Base-by-base conservation (phyloP, 1,140 invertebrate species). In the Pseudomyrmex flavicornis region DNA sequence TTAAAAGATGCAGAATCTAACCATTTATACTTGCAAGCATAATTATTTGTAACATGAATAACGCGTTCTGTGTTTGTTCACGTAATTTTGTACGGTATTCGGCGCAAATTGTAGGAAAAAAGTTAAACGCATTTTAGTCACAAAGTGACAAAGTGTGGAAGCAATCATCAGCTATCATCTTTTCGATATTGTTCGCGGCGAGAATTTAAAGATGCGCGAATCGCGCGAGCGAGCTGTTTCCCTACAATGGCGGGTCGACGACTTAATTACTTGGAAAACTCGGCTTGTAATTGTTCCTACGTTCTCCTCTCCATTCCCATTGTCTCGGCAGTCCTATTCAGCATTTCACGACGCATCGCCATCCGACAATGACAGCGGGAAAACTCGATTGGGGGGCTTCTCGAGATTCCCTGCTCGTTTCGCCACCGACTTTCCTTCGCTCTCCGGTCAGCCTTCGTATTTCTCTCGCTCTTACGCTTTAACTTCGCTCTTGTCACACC, bases 371-470 rank as follows among this genome's bases (percentile, higher is more conserved):
- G 70, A 85, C 62, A 62, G 63, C 63, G 59, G 5, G 83, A 62
- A 85, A 88, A 87, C 75, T 85, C 82, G 82, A 87, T 87, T 84
- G 86, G 22, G 22, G 79, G 58, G 48, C 7, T 84, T 48, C 82
- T 82, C 61, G 54, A 87, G 58, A 75, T 68, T 73, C 58, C 44
- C 54, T 66, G 26, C 68, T 75, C 65, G 20, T 58, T 68, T 26
- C 54, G 50, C 73, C 76, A 13, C n/a, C 61, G 74, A n/a, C 46
- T 58, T 65, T 74, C 66, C 26, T 54, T 50, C 46, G 62, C 58
- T 15, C 59, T 52, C 44, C 52, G 44, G 12, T 54, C 54, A 61
- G 5, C 10, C 17, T 61, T 69, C 44, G 35, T 68, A 65, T 15
- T 69, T 79, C 1, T 52, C 22, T 44, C 20, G 17, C n/a, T 26